Base-by-base conservation (phyloP, 2,797 vertebrate genomes). In the Melanotaenia maccullochi region DNA sequence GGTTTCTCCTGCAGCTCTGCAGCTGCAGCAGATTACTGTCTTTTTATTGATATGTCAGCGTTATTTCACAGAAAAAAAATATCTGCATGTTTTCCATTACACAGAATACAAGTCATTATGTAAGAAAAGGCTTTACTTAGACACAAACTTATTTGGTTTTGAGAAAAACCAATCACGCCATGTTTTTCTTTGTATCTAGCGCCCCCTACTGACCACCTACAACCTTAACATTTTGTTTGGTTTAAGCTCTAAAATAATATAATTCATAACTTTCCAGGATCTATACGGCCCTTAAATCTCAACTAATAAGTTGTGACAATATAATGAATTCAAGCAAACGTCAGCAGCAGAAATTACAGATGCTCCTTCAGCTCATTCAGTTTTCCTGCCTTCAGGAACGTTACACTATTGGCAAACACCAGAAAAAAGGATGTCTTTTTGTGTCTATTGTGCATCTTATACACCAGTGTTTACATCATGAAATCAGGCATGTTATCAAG, bases 171-270 rank as follows among this genome's bases (percentile, higher is more conserved):
- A 47, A n/a, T 9, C 9, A 8, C 36, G 9, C 0, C 2, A 1
- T 13, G 60, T 8, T 18, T 14, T 2, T 36, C 0, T 49, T 35
- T 52, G 66, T 42, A 55, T 79, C 38, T 83, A 28, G 52, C 79
- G n/a, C 81, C 79, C 76, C 24, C 89, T 78, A 71, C 80, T 76
- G 88, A 68, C 16, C 20, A 4, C 0, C 0, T 20, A 3, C 12
- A 6, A 22, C 0, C 11, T 32, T 12, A 2, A 47, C 0, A 0
- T 55, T 33, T 4, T 5, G n/a, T 49, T 44, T 40, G 3, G 13
- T 14, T 40, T 40, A 4, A 44, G 14, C 40, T 40, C 40, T 44
- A 6, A 44, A 44, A 44, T 6, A 18, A 44, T 16, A 42, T 16
- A 18, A 22, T n/a, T 8, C 18, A 20, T 20, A 44, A 44, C 42